A percentile compares a stretch with the other conserved stretches of the same genome.
Evolutionary conservation across 2,888 invertebrate species (phyloP).

Genomic region (Stenolophus ochropezus): DNA sequence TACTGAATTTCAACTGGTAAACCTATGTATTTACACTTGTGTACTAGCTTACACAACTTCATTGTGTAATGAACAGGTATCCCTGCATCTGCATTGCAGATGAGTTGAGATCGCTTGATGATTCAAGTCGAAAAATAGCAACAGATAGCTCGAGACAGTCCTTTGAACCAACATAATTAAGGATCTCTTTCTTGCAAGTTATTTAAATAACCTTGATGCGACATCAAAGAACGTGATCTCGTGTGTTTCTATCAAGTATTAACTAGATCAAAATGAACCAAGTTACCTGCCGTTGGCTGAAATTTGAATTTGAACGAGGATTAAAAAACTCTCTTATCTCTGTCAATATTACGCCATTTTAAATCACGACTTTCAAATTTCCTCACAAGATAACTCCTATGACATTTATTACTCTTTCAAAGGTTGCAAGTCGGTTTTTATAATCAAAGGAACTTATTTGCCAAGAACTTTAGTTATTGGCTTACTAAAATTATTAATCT

Average conservation of each 20-base stretch:
- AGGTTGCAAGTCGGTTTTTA: neutral
- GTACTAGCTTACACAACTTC: neutral
- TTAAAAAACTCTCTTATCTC: neutral
- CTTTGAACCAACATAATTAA: constrained; percentile 47
- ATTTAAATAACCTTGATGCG: constrained; percentile 44
- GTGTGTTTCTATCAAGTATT: constrained; percentile 32
- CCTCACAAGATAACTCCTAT: neutral
- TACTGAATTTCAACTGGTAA: constrained; percentile 16
- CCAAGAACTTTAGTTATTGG: no score
- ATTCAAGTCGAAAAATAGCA: constrained; percentile 37
- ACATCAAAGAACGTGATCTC: constrained; percentile 35
- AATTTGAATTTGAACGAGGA: neutral
- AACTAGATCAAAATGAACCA: constrained; percentile 23
- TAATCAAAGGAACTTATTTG: no score
- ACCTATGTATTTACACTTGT: constrained; percentile 40
- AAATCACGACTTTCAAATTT: neutral
- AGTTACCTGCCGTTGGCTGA: neutral
- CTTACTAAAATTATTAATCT: no score
- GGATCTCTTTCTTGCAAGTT: constrained; percentile 33
- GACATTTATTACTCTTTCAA: neutral
- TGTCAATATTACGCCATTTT: neutral
- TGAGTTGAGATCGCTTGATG: constrained; percentile 8
- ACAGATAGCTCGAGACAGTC: constrained; percentile 33
- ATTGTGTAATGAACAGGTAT: constrained; percentile 47
- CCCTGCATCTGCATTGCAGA: constrained; percentile 35